Evolutionary conservation across 2,113 vertebrate genomes (phyloP).

Genomic region (Archocentrus centrarchus): DNA sequence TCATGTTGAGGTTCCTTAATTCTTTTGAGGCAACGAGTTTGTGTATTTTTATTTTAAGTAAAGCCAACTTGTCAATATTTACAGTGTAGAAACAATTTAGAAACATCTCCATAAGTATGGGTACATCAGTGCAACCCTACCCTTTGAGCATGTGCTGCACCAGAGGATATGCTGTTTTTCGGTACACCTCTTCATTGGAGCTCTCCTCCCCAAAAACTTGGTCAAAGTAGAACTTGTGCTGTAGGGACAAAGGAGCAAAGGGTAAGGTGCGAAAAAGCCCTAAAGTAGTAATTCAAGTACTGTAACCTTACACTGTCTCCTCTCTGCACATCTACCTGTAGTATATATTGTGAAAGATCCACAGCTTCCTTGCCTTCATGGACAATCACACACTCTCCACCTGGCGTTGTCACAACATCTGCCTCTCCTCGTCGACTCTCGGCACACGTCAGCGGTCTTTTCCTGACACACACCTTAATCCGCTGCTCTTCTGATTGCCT

Average conservation of each 20-base stretch:
- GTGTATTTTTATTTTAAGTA: not conserved
- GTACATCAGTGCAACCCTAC: constrained; percentile 71
- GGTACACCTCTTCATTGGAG: constrained; percentile 90
- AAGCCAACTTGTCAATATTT: not conserved
- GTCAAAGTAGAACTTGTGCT: constrained; percentile 96
- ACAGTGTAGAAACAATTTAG: not conserved
- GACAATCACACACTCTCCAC: constrained; percentile 84
- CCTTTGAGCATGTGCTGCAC: constrained; percentile 92
- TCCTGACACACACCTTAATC: constrained; percentile 92
- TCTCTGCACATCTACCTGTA: constrained; percentile 81
- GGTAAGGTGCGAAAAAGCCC: not conserved
- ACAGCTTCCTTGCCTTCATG: constrained; percentile 91
- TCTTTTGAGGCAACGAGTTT: not conserved
- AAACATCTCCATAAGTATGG: not conserved
- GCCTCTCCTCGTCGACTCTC: constrained; percentile 85
- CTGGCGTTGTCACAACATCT: constrained; percentile 85
- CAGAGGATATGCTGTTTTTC: constrained; percentile 88
- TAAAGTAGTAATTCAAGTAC: not conserved
- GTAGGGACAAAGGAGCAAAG: constrained; percentile 65
- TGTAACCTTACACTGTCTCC: not conserved
- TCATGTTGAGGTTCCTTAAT: not conserved
- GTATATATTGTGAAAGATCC: constrained; percentile 89
- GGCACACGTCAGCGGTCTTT: constrained; percentile 84
- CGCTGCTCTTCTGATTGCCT: constrained; percentile 80
- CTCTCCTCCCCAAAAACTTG: constrained; percentile 91